A percentile compares a stretch with the other conserved stretches of the same genome.
These are phyloP conservation scores for Chesias legatella DNA, from an alignment of 2,888 invertebrate genomes.

Conservation along the genomic window DNA sequence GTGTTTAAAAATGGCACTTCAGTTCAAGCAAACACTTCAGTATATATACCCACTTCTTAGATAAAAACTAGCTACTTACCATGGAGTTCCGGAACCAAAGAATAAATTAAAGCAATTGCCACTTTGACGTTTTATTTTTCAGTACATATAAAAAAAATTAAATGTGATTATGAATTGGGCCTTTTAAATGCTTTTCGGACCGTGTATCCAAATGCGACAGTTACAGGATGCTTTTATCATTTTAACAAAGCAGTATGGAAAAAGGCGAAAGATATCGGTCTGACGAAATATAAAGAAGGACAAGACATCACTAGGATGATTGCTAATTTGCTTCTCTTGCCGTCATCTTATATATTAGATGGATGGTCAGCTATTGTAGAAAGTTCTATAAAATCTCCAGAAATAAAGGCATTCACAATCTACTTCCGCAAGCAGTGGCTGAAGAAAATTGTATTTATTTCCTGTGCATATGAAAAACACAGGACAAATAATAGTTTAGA, in stretches of 20 bases:
- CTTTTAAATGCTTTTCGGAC: slow-evolving; percentile 5
- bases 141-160: slow-evolving; percentile 10
- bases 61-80: no score
- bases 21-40: no score
- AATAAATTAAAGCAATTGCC: not conserved
- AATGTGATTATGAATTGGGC: slow-evolving; percentile 13
- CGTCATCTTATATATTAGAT: slow-evolving; percentile 11
- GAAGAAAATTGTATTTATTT: slow-evolving; percentile 11
- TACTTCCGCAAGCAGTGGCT: slow-evolving; percentile 13
- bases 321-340: slow-evolving; percentile 10
- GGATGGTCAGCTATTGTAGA: slow-evolving; percentile 9
- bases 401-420: slow-evolving; percentile 8
- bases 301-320: slow-evolving; percentile 11
- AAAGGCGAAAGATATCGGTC: slow-evolving; percentile 9
- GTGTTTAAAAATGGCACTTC: not conserved
- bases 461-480: slow-evolving; percentile 14
- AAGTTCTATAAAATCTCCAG: slow-evolving; percentile 9
- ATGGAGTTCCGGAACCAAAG: no score
- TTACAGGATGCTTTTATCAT: slow-evolving; percentile 16
- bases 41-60: no score
- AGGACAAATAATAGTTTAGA: slow-evolving; percentile 16
- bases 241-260: slow-evolving; percentile 12
- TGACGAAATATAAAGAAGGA: slow-evolving; percentile 11
- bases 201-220: slow-evolving; percentile 9
- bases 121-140: slow-evolving; percentile 8